These are phyloP conservation scores for Xiphophorus couchianus DNA, from an alignment of 2,113 vertebrate genomes.

Conservation along the genomic window DNA sequence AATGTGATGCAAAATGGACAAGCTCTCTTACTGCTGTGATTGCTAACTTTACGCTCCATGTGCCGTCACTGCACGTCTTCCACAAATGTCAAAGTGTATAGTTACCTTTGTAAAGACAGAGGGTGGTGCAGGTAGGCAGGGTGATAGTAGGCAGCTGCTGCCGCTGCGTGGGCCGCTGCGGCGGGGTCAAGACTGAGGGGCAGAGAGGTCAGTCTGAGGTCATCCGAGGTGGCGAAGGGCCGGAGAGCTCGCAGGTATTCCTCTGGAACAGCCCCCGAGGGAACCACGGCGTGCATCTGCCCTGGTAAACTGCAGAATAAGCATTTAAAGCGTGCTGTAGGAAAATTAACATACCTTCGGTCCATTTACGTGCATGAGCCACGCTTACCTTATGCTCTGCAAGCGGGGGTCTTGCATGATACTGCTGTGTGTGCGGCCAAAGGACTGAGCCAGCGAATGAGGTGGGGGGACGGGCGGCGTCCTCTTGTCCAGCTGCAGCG, in stretches of 20 bases:
- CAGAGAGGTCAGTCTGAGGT: conserved; percentile 88
- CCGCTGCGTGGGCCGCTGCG: conserved; percentile 79
- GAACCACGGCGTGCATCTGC: conserved; percentile 90
- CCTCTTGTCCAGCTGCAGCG: conserved; percentile 67
- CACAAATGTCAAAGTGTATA: background rate
- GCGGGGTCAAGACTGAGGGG: conserved; percentile 87
- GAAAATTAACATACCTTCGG: background rate
- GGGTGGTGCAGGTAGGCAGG: conserved; percentile 90
- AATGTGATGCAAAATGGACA: background rate
- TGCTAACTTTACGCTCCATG: background rate
- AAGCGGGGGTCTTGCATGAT: conserved; percentile 90
- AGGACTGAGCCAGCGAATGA: conserved; percentile 67
- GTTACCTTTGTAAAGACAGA: conserved; percentile 87
- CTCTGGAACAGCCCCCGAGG: conserved; percentile 87
- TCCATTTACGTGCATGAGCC: background rate
- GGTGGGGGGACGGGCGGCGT: conserved; percentile 53
- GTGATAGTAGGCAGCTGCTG: conserved; percentile 88
- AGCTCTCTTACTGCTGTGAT: background rate
- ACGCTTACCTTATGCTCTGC: conserved; percentile 87
- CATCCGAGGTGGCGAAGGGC: conserved; percentile 89
- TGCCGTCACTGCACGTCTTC: background rate
- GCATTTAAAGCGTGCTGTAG: background rate
- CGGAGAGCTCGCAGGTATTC: conserved; percentile 92
- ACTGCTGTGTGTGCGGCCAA: conserved; percentile 67
- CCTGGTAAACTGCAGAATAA: conserved; percentile 83